Base-by-base conservation (phyloP, 2,113 vertebrate species). In the Seriola rivoliana region DNA sequence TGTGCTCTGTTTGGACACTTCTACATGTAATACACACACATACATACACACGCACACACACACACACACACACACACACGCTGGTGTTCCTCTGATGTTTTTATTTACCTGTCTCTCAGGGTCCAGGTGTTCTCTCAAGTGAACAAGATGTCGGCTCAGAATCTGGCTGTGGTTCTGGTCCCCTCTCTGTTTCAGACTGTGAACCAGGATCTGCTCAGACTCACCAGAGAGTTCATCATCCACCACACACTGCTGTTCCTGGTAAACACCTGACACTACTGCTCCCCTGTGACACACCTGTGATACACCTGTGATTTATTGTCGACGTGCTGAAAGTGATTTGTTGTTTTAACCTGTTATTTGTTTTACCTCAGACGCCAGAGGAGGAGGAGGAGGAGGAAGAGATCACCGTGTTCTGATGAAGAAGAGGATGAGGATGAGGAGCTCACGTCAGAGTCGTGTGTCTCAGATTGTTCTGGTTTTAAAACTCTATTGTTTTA, bases 101-200 rank as follows among this genome's bases (percentile, higher is more conserved):
- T 19, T 16, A 38, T 21, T 40, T 64, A 23, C 21, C 36, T 65
- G 14, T 72, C 62, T 38, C 62, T 3, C 86, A 96, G 95, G 66
- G 86, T 96, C 29, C 95, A 96, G 91, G 25, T 91, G 23, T 94
- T 93, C 84, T 95, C 94, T 55, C 81, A 86, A 69, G 88, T 90
- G 14, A 96, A 96, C 88, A 92, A 75, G 73, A 96, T 96, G 95
- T 95, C 94, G 0, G 93, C 93, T 19, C 91, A 96, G 0, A 96
- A 95, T 77, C 90, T 96, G 83, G 94, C 95, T 0, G 29, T 96
- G 84, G 94, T 96, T 59, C 91, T 96, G 67, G 92, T 88, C 10
- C 95, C 95, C 0, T 91, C 90, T 1, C 78, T 96, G 65, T 96
- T 96, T 54, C 86, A 93, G 74, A 85, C 85, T n/a, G 36, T 93